Base-by-base conservation (phyloP, 2,113 vertebrate genomes). In the Nipponia nippon region DNA sequence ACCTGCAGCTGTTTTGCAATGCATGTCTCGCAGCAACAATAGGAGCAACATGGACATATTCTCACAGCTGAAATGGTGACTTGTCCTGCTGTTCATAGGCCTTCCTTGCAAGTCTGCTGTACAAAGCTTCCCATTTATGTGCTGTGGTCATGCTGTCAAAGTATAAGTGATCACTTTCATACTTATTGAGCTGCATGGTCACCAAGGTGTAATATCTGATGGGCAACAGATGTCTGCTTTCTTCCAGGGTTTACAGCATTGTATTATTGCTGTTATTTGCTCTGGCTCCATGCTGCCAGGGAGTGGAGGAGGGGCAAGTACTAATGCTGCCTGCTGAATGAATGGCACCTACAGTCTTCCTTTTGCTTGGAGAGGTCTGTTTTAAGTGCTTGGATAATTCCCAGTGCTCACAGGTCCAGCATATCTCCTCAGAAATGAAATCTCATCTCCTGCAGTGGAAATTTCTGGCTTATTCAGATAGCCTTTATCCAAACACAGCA, bases 141-240 rank as follows among this genome's bases (percentile, higher is more conserved):
- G 75, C 73, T 56, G 56, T 1, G 42, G 91, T 58, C 62, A 0
- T 18, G 89, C 95, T 95, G 96, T 97, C 96, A 95, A 63, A 59
- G 82, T 65, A 9, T 81, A 92, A 97, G 91, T 77, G 92, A 97
- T 96, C 83, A 53, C 95, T 95, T 96, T 95, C 96, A 97, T 95
- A 94, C 88, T 96, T 66, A 36, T 89, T 66, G 95, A 93, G 84
- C 95, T 93, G 87, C 58, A 8, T 69, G 94, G 93, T 97, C 97
- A 96, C 93, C 70, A 87, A 95, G 95, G 96, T 96, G 94, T 69
- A 94, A 91, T 95, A 96, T 91, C 96, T 97, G 96, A 97, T 87
- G 93, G 94, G 76, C 89, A 94, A 61, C 95, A 96, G 94, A 95
- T 95, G 95, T 89, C 91, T 86, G 69, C 79, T 81, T 83, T 71